A percentile compares a stretch with the other conserved stretches of the same genome.
Conservation (phyloP, 2,113 vertebrate genomes). For the Oncorhynchus clarkii region DNA sequence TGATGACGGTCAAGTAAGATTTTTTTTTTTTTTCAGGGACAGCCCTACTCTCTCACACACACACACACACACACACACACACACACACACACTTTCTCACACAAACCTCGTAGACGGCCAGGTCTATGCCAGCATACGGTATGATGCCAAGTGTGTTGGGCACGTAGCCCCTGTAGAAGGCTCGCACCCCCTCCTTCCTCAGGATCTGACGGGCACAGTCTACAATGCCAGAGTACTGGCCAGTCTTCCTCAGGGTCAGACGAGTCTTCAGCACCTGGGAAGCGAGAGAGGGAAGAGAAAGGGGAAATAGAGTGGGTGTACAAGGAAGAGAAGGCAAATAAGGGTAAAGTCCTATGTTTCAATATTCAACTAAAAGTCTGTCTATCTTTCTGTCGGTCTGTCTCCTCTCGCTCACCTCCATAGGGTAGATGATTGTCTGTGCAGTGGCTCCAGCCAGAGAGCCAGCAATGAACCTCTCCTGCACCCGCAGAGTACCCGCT, state of each 20-base stretch:
- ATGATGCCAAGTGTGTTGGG: conserved; percentile 87
- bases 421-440: conserved; percentile 86
- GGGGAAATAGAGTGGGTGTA: neutral
- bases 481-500: conserved; percentile 68
- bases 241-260: conserved; percentile 82
- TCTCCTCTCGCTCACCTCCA: conserved; percentile 77
- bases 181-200: conserved; percentile 74
- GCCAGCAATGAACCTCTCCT: conserved; percentile 85
- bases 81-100: neutral
- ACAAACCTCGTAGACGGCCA: conserved; percentile 81
- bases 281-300: neutral
- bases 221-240: conserved; percentile 80
- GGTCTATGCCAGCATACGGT: conserved; percentile 87
- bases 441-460: conserved; percentile 85
- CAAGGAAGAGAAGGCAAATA: neutral
- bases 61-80: neutral
- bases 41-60: neutral
- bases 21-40: neutral
- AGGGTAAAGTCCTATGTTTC: neutral
- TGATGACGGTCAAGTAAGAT: no score
- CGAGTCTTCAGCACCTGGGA: conserved; percentile 85
- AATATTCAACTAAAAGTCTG: neutral
- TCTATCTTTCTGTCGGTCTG: neutral
- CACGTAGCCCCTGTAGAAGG: conserved; percentile 88
- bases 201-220: conserved; percentile 82